phyloP scores from a whole-genome alignment of 2,797 vertebrate species.

The Rhynchotus rufescens region DNA sequence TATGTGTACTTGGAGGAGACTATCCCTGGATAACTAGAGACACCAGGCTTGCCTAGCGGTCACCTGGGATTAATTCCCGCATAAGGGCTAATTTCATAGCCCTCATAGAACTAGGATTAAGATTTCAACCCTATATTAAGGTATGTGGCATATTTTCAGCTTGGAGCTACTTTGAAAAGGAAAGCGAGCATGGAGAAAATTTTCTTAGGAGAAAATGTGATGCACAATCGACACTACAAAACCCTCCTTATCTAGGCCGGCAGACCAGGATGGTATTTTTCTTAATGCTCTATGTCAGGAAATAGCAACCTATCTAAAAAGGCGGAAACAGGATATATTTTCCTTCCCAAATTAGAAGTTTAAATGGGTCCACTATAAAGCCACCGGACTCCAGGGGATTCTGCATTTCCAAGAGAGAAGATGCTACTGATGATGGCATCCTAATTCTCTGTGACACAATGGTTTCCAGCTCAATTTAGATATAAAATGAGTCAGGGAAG shows the following conservation, averaged over 20 bases:
- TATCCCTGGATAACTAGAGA: constrained; percentile 9
- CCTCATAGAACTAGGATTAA: constrained; percentile 56
- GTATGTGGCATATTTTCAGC: neutral
- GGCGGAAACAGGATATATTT: neutral
- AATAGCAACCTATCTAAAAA: neutral
- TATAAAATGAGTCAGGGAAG: neutral
- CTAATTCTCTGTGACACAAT: neutral
- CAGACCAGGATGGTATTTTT: neutral
- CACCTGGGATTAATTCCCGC: constrained; percentile 45
- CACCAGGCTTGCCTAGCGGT: neutral
- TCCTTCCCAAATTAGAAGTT: neutral
- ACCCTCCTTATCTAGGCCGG: neutral
- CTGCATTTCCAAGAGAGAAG: neutral
- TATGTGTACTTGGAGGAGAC: neutral
- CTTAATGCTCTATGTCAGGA: neutral
- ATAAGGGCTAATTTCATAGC: constrained; percentile 8
- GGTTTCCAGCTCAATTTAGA: neutral
- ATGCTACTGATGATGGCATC: neutral
- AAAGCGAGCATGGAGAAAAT: neutral
- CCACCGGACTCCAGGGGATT: neutral
- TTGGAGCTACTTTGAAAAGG: neutral
- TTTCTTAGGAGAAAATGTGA: neutral
- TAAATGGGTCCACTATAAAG: neutral
- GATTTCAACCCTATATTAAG: constrained; percentile 22
- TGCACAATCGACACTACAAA: neutral